phyloP scores from a whole-genome alignment of 37 sponge, comb jelly and placozoan species.

The Mnemiopsis leidyi region DNA sequence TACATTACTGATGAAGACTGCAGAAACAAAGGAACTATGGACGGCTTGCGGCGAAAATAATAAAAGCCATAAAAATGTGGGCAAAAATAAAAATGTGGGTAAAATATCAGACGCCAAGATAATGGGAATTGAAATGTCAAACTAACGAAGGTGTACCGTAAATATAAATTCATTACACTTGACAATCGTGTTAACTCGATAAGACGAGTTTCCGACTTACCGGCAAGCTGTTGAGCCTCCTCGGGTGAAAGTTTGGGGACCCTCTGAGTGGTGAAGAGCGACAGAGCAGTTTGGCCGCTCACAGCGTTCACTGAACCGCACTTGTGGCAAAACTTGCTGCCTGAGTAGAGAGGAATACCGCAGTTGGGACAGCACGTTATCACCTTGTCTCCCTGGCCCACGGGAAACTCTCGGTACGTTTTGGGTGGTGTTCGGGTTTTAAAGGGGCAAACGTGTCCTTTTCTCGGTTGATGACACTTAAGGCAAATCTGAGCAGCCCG shows the following conservation, averaged over 20 bases:
- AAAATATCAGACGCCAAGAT: not conserved
- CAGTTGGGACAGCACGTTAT: conserved; percentile 64
- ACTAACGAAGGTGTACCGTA: not conserved
- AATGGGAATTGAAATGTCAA: not conserved
- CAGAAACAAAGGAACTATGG: not conserved
- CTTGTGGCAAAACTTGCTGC: conserved; percentile 62
- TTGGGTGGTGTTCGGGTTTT: conserved; percentile 59
- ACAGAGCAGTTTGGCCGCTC: conserved; percentile 57
- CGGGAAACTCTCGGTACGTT: conserved; percentile 62
- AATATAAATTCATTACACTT: not conserved
- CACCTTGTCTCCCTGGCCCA: conserved; percentile 65
- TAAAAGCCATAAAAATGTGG: not conserved
- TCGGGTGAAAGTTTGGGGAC: conserved; percentile 62
- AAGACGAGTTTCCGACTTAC: not conserved
- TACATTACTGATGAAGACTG: not conserved
- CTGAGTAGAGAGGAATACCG: conserved; percentile 57
- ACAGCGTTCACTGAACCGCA: conserved; percentile 59
- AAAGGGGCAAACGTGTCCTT: conserved; percentile 57
- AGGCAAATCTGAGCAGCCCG: conserved; percentile 63
- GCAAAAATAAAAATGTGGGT: not conserved
- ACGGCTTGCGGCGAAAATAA: not conserved
- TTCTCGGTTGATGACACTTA: conserved; percentile 63
- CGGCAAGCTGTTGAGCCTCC: conserved; percentile 63
- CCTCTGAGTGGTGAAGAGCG: conserved; percentile 60
- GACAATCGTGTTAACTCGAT: not conserved